Evolutionary conservation across 2,113 vertebrate genomes (phyloP).

Genomic region (Accipiter virgatus): DNA sequence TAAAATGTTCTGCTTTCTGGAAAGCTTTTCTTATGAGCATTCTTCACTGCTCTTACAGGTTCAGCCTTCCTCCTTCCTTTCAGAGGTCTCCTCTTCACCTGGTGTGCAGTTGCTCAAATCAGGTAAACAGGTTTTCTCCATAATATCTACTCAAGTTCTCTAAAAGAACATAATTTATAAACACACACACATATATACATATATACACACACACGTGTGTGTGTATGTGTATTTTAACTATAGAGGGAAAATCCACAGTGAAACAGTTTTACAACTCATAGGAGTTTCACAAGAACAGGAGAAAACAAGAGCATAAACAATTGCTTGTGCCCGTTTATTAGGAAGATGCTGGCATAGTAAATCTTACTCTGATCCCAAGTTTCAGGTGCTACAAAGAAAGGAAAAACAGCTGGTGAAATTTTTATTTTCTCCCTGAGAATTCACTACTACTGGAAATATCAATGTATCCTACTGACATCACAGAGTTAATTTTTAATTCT

Average conservation of each 20-base stretch:
- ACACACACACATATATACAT: too few relatives aligned
- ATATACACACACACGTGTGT: rapidly evolving
- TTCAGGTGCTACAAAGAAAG: background rate
- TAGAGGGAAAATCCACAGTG: background rate
- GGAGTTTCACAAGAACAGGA: background rate
- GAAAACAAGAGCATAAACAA: background rate
- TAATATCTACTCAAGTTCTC: background rate
- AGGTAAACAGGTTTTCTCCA: background rate
- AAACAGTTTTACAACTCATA: background rate
- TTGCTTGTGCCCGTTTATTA: background rate
- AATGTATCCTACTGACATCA: background rate
- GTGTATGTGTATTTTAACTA: background rate
- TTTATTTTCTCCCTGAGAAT: background rate
- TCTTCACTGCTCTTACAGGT: background rate
- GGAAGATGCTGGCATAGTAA: background rate
- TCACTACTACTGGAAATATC: background rate
- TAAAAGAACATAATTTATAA: background rate
- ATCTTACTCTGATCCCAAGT: background rate
- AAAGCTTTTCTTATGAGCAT: background rate
- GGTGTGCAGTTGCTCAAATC: background rate
- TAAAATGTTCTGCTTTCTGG: background rate
- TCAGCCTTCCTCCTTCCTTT: background rate
- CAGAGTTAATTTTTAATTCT: background rate
- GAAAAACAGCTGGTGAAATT: background rate
- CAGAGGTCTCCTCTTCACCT: background rate